These are phyloP conservation scores for Gonioctena quinquepunctata DNA, from an alignment of 1,140 invertebrate genomes.

Conservation along the genomic window DNA sequence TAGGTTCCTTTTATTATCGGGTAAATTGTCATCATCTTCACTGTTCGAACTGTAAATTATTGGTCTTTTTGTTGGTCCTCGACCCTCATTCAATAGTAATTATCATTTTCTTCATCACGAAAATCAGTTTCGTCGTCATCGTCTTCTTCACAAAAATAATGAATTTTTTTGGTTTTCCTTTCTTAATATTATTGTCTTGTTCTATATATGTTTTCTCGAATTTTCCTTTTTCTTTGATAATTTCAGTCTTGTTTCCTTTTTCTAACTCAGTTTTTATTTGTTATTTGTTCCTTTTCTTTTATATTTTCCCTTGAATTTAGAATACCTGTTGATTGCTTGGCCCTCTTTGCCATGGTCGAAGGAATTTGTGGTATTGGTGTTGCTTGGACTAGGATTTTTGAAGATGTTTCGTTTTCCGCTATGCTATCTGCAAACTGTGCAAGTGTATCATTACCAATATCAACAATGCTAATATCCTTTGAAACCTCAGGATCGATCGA, in stretches of 20 bases:
- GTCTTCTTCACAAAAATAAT: neutral
- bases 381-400: neutral
- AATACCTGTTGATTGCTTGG: neutral
- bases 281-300: neutral
- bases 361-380: neutral
- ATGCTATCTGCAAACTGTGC: neutral
- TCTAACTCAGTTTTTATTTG: neutral
- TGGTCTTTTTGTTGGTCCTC: no score
- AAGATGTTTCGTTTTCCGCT: neutral
- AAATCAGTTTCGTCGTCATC: neutral
- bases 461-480: neutral
- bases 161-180: neutral
- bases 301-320: neutral
- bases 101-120: neutral
- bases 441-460: neutral
- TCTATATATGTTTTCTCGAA: neutral
- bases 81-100: neutral
- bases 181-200: neutral
- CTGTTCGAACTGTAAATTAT: no score
- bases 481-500: neutral
- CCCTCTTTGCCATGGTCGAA: neutral
- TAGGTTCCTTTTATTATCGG: constrained; percentile 1
- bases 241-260: neutral
- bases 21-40: no score
- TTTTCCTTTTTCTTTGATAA: neutral